Base-by-base conservation (phyloP, 2,888 invertebrate genomes). In the Rhingia rostrata region DNA sequence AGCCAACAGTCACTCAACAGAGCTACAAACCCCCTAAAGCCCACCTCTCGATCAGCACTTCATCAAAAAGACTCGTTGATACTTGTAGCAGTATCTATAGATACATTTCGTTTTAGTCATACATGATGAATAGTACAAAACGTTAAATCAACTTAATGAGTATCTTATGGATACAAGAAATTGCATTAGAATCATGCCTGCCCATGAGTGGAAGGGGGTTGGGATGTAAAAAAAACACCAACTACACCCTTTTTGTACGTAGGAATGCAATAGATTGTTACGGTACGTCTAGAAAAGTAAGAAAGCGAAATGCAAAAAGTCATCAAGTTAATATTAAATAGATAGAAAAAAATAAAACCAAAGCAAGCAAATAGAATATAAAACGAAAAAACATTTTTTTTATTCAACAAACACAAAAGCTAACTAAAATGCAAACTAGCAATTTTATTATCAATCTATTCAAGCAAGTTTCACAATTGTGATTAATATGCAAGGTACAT, bases 371-470 rank as follows among this genome's bases (percentile, higher is more conserved):
- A 73, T 72, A 61, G 78, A 83, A 82, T 82, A 83, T 73, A 63
- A 78, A 78, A 78, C 33, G 35, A 41, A 45, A 83, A 83, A 83
- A 73, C 74, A 74, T 74, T n/a, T n/a, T n/a, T n/a, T n/a, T n/a
- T 80, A 80, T 61, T 67, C 67, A 67, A 69, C 56, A 54, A 53
- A 67, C 54, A 82, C 81, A 66, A 72, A 67, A 70, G 75, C 77
- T 53, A 58, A 78, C 78, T 63, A 78, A 73, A 83, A 84, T 80
- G 84, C 84, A 80, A 84, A 84, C 84, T 84, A 80, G 80, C 84
- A 84, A 84, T 84, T 84, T 80, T 80, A 84, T 80, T 84, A 84
- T 84, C 80, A 84, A 84, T 84, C 84, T 80, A 84, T 84, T 84
- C 84, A 84, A 80, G 84, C 84, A 84, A 80, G 84, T 84, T 84